Evolutionary conservation across 2,797 vertebrate species (phyloP).

Genomic region (Smutsia gigantea): DNA sequence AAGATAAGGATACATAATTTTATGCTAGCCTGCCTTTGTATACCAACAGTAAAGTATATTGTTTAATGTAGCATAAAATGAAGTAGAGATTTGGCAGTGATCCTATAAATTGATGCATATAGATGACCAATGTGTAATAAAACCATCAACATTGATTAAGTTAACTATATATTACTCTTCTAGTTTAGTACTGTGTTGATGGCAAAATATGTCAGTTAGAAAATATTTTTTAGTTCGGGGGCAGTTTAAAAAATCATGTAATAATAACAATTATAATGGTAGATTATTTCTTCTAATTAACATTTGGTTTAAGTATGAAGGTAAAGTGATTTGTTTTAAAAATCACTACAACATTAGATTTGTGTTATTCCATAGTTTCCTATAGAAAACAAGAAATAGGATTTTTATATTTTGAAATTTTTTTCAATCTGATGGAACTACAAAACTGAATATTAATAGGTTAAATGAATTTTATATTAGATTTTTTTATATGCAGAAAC

Average conservation of each 20-base stretch:
- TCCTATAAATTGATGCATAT: slow-evolving; percentile 1
- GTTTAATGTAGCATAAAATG: background rate
- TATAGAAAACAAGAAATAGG: slow-evolving; percentile 25
- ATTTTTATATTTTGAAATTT: slow-evolving; percentile 24
- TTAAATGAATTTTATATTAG: slow-evolving; percentile 8
- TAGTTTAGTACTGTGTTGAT: background rate
- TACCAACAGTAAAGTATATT: background rate
- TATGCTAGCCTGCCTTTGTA: background rate
- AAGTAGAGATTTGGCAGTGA: background rate
- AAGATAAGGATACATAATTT: background rate
- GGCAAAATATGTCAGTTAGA: slow-evolving; percentile 18
- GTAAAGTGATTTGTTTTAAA: slow-evolving; percentile 47
- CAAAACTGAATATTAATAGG: background rate
- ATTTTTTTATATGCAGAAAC: background rate
- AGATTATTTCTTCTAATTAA: slow-evolving; percentile 39
- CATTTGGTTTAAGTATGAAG: slow-evolving; percentile 28
- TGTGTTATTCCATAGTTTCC: background rate
- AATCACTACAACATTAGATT: background rate
- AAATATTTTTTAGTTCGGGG: slow-evolving; percentile 29
- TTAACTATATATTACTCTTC: slow-evolving; percentile 29
- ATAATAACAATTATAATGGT: background rate
- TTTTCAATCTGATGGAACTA: background rate
- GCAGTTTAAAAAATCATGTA: background rate
- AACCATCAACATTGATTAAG: background rate
- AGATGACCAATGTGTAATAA: background rate